Base-by-base conservation (phyloP, 2,797 vertebrate species). In the Sebastes oblongus region DNA sequence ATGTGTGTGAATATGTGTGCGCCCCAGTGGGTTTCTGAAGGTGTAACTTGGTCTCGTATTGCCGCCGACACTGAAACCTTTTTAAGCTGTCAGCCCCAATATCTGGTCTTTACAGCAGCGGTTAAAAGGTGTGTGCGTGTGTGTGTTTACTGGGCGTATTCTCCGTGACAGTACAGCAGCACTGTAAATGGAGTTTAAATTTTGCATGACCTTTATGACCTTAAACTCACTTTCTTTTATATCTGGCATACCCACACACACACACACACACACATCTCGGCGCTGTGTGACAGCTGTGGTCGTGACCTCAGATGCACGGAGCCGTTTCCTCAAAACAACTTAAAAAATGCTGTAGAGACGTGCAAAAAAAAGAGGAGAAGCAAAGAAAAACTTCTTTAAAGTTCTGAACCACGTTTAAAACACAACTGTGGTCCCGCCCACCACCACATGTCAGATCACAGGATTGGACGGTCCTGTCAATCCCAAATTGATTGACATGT, bases 71-170 rank as follows among this genome's bases (percentile, higher is more conserved):
- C 84, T 32, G 73, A 91, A 92, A 91, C 85, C 91, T 84, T 91
- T 91, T 92, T 85, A 88, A 91, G 85, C 86, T 91, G 92, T 91
- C 91, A 88, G 72, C 25, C 22, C 66, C 75, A n/a, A 90, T 91
- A 91, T 91, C 82, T 84, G 82, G 36, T 85, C 81, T 76, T 74
- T 65, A 78, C 71, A 80, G 80, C 55, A 58, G 72, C 46, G 0
- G 58, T 66, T 86, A 67, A 88, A 75, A 80, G 66, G 68, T 66
- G 36, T 36, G 58, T 22, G 68, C 32, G 8, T 29, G 20, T 60
- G 24, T 20, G 29, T 13, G 54, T 83, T 82, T 86, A 83, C 79
- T 69, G 42, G 66, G 72, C 20, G 14, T 80, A 72, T 73, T 82
- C 52, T 73, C 78, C 29, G 64, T 82, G 88, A 86, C 88, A 80